These are phyloP conservation scores for Sialis fuliginosa DNA, from an alignment of 2,888 invertebrate species.

Conservation along the genomic window DNA sequence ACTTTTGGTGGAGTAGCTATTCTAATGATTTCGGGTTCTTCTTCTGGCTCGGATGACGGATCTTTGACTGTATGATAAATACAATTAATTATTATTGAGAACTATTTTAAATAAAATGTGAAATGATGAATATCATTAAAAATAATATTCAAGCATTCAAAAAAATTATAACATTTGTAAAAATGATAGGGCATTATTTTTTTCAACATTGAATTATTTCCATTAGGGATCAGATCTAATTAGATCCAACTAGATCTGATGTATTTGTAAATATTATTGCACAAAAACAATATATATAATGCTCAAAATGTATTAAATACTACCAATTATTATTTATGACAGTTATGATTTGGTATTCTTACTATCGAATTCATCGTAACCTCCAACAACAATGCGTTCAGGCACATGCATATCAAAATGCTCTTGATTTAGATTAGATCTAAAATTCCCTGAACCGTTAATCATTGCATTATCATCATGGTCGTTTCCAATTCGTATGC, in stretches of 20 bases:
- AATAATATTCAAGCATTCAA: neutral
- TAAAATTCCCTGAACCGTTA: conserved; percentile 31
- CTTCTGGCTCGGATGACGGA: conserved; percentile 9
- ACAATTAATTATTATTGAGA: neutral
- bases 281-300: too few species aligned
- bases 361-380: conserved; percentile 53
- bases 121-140: too few species aligned
- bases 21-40: conserved; percentile 51
- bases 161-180: neutral
- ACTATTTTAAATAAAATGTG: too few species aligned
- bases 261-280: too few species aligned
- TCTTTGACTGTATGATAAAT: too few species aligned
- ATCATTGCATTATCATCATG: conserved; percentile 45
- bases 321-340: too few species aligned
- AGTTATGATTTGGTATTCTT: conserved; percentile 9
- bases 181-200: neutral
- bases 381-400: conserved; percentile 78
- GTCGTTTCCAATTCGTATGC: conserved; percentile 58
- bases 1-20: conserved; percentile 81
- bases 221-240: too few species aligned
- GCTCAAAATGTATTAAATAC: neutral
- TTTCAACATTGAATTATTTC: neutral
- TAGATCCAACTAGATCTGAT: too few species aligned
- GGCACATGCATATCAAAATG: conserved; percentile 87
- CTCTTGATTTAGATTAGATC: conserved; percentile 40